These are phyloP conservation scores for Haliclystus octoradiatus DNA, from an alignment of 30 jellyfish, hydroid and myxozoan genomes.

Conservation along the genomic window DNA sequence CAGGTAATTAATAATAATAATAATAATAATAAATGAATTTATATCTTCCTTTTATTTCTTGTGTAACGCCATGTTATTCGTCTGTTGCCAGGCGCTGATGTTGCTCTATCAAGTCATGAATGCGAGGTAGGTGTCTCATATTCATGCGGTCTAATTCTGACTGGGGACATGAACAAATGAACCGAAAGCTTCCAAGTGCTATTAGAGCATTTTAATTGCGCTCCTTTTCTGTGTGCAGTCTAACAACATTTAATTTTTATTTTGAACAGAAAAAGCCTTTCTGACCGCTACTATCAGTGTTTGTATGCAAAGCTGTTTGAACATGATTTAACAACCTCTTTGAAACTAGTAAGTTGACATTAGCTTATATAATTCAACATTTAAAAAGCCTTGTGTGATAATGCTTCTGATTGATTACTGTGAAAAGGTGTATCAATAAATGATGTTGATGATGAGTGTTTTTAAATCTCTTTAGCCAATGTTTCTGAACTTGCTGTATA, in stretches of 20 bases:
- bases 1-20: conserved; percentile 49
- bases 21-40: neutral
- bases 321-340: conserved; percentile 47
- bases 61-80: neutral
- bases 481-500: conserved; percentile 69
- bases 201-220: too few relatives aligned
- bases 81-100: conserved; percentile 73
- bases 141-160: neutral
- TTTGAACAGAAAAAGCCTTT: conserved; percentile 58
- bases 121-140: conserved; percentile 38
- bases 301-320: conserved; percentile 69
- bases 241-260: neutral
- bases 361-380: neutral
- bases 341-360: conserved; percentile 24
- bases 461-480: conserved; percentile 19
- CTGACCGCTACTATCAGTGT: conserved; percentile 86
- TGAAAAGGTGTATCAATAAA: too few relatives aligned
- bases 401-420: neutral
- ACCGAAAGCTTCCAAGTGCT: too few relatives aligned
- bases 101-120: conserved; percentile 88
- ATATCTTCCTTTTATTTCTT: neutral
- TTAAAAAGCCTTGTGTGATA: neutral
- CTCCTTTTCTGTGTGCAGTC: neutral
- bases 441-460: neutral
- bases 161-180: too few relatives aligned